These are phyloP conservation scores for Tympanoctomys barrerae DNA, from an alignment of 2,797 vertebrate species.

Conservation along the genomic window DNA sequence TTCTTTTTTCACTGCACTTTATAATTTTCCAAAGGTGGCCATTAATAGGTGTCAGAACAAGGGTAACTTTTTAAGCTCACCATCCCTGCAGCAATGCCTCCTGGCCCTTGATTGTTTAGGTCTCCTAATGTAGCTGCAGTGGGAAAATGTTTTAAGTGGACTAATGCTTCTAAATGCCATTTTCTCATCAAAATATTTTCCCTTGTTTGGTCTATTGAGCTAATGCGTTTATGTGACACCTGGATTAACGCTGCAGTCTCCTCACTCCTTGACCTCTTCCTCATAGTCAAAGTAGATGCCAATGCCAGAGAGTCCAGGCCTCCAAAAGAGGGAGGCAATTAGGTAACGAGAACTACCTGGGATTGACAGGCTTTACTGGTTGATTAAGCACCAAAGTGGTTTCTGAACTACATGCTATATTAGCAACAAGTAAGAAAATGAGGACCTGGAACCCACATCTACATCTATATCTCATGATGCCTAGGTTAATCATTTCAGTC, in stretches of 20 bases:
- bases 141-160: slow-evolving; percentile 74
- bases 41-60: slow-evolving; percentile 79
- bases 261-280: slow-evolving; percentile 60
- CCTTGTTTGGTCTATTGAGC: slow-evolving; percentile 70
- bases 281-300: slow-evolving; percentile 9
- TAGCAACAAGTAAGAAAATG: slow-evolving; percentile 43
- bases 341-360: slow-evolving; percentile 56
- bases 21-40: slow-evolving; percentile 80
- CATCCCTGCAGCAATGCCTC: slow-evolving; percentile 64
- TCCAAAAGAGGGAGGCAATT: slow-evolving; percentile 63
- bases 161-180: slow-evolving; percentile 69
- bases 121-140: slow-evolving; percentile 72
- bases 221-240: slow-evolving; percentile 80
- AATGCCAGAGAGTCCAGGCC: background rate
- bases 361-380: slow-evolving; percentile 56
- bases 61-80: slow-evolving; percentile 77
- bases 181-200: slow-evolving; percentile 82
- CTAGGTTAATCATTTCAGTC: background rate
- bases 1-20: slow-evolving; percentile 67
- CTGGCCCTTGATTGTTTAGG: slow-evolving; percentile 69
- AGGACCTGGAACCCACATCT: background rate
- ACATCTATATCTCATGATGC: background rate
- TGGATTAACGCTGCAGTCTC: slow-evolving; percentile 67
- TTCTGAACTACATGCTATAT: background rate
- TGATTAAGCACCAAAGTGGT: slow-evolving; percentile 40